These are phyloP conservation scores for Drosophila ananassae DNA, from an alignment of 1,140 invertebrate genomes.

Conservation along the genomic window DNA sequence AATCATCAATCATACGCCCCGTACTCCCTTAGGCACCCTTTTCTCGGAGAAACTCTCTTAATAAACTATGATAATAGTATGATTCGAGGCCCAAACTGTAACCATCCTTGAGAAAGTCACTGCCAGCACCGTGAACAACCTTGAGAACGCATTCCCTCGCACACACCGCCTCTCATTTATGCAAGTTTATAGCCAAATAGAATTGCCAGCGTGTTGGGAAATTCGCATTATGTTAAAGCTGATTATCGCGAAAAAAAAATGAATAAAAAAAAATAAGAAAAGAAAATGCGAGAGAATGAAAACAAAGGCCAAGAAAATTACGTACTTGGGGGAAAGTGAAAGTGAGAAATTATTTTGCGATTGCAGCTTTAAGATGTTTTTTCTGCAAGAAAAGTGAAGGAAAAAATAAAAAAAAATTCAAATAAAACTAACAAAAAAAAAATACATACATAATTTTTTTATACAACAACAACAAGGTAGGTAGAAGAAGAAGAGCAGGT, in stretches of 20 bases:
- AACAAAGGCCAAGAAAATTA: slow-evolving; percentile 17
- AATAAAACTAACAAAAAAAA: not conserved
- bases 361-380: slow-evolving; percentile 21
- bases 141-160: slow-evolving; percentile 34
- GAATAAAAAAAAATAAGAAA: not conserved
- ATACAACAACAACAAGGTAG: slow-evolving; percentile 3
- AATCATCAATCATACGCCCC: no score
- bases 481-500: not conserved
- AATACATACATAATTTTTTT: not conserved
- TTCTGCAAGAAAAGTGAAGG: not conserved
- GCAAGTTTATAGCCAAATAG: slow-evolving; percentile 14
- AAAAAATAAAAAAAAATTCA: not conserved
- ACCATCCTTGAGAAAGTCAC: not conserved
- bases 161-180: slow-evolving; percentile 2
- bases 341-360: slow-evolving; percentile 41
- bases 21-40: no score
- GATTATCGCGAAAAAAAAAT: slow-evolving; percentile 29
- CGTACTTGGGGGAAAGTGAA: slow-evolving; percentile 38
- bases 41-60: no score
- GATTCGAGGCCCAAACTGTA: not conserved
- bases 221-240: slow-evolving; percentile 49
- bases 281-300: slow-evolving; percentile 2
- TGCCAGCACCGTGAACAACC: slow-evolving; percentile 48
- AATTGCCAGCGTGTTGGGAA: slow-evolving; percentile 26
- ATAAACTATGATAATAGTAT: not conserved